Conservation (phyloP, 2,113 vertebrate species). For the Rousettus leschenaultii region DNA sequence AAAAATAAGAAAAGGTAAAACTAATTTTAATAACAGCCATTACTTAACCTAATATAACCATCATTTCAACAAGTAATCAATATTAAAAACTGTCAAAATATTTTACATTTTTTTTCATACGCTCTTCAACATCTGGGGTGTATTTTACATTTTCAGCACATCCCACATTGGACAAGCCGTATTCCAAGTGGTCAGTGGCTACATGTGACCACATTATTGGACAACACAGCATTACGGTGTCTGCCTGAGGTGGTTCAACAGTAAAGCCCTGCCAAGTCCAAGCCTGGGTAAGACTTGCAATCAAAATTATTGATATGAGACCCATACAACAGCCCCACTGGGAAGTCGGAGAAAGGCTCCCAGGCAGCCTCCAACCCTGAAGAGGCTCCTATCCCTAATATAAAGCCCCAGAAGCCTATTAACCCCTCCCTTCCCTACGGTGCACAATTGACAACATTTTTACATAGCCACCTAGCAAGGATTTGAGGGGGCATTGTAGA, state of each 20-base stretch:
- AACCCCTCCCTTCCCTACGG: neutral
- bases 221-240: neutral
- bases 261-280: neutral
- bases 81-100: neutral
- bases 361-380: neutral
- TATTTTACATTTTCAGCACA: neutral
- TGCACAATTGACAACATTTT: neutral
- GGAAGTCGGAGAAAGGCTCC: neutral
- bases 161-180: neutral
- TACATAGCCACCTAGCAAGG: neutral
- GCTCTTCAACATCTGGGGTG: neutral
- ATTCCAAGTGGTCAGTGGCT: neutral
- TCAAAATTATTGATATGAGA: neutral
- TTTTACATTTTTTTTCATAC: neutral
- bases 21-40: neutral
- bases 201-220: neutral
- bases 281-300: neutral
- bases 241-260: neutral
- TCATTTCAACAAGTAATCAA: neutral
- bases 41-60: neutral
- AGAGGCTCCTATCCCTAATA: neutral
- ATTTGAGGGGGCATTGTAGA: neutral
- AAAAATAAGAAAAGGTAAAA: neutral
- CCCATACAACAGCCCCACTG: neutral
- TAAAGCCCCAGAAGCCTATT: neutral